These are phyloP conservation scores for Gasterosteus nipponicus DNA, from an alignment of 2,113 vertebrate species.

Conservation along the genomic window DNA sequence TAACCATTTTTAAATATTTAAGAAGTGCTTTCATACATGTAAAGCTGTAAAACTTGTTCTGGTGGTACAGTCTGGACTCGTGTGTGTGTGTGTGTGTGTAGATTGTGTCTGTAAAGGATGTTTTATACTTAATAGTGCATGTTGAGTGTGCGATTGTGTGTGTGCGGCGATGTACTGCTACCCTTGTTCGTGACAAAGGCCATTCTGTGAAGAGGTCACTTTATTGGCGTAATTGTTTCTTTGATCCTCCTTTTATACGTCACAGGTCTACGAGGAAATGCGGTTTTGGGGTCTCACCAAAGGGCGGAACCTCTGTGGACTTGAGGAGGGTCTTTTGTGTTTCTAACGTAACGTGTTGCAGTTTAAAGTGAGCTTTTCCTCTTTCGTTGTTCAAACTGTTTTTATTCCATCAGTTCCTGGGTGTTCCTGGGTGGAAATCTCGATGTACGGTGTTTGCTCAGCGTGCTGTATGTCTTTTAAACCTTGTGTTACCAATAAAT, in stretches of 20 bases:
- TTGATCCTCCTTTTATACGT: slow-evolving; percentile 52
- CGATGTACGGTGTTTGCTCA: slow-evolving; percentile 50
- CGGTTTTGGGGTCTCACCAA: slow-evolving; percentile 54
- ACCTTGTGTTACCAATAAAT: slow-evolving; percentile 69
- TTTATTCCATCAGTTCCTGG: slow-evolving; percentile 22
- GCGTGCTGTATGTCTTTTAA: slow-evolving; percentile 47
- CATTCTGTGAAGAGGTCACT: slow-evolving; percentile 62
- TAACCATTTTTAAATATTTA: background rate
- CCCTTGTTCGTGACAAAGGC: slow-evolving; percentile 53
- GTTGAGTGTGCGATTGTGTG: slow-evolving; percentile 1
- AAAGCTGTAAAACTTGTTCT: slow-evolving; percentile 5
- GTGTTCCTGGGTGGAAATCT: slow-evolving; percentile 31
- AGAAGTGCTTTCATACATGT: background rate
- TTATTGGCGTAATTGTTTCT: slow-evolving; percentile 60
- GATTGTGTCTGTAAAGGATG: slow-evolving; percentile 30
- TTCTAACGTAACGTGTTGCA: slow-evolving; percentile 46
- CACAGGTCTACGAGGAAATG: slow-evolving; percentile 38
- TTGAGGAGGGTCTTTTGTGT: slow-evolving; percentile 32
- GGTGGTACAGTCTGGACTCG: background rate
- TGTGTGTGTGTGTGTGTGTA: slow-evolving; percentile 7
- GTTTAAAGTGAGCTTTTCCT: slow-evolving; percentile 40
- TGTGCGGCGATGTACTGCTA: slow-evolving; percentile 31
- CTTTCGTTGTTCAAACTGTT: slow-evolving; percentile 22
- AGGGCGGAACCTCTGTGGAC: slow-evolving; percentile 41
- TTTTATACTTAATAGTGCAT: slow-evolving; percentile 33